These are phyloP conservation scores for Nicator chloris DNA, from an alignment of 2,113 vertebrate genomes.

Conservation along the genomic window DNA sequence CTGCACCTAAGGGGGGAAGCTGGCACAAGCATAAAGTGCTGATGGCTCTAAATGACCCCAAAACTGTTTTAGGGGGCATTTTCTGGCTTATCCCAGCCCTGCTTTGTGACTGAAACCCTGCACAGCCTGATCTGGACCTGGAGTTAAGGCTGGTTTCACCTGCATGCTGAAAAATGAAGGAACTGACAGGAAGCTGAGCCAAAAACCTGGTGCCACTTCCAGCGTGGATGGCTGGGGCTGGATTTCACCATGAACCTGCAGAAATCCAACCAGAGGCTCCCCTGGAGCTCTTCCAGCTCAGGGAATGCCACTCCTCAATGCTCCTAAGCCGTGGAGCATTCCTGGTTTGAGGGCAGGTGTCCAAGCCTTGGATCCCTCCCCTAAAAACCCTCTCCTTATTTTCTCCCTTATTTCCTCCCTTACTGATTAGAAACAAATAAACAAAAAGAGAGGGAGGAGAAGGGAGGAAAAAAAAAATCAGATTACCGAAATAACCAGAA, in stretches of 20 bases:
- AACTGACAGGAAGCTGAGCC: not conserved
- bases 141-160: not conserved
- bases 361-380: not conserved
- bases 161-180: not conserved
- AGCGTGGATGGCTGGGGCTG: not conserved
- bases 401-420: not conserved
- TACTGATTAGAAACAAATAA: not conserved
- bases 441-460: not conserved
- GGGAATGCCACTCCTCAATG: not conserved
- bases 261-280: not conserved
- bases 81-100: not conserved
- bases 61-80: rapidly evolving
- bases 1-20: not conserved
- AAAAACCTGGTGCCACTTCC: not conserved
- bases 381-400: not conserved
- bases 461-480: not conserved
- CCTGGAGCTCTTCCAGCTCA: not conserved
- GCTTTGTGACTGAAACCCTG: not conserved
- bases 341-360: not conserved
- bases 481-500: constrained; percentile 8
- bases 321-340: not conserved
- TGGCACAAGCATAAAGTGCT: not conserved
- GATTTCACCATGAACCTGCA: not conserved
- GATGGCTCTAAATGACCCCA: not conserved
- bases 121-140: rapidly evolving